A percentile compares a stretch with the other conserved stretches of the same genome.
Conservation (phyloP, 2,888 invertebrate species). For the Didymodactylos carnosus region DNA sequence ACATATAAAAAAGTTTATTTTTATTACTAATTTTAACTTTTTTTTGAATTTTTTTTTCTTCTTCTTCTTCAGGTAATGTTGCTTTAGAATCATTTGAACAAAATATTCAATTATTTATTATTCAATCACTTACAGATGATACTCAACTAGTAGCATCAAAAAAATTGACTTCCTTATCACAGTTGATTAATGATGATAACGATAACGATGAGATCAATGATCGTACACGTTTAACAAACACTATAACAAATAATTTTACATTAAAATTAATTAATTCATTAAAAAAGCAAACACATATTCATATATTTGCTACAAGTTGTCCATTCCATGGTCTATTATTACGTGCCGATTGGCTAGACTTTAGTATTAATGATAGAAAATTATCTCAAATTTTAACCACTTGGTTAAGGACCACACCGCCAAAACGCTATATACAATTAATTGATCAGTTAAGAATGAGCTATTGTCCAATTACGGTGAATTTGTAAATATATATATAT, state of each 20-base stretch:
- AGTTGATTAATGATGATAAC: too few relatives aligned
- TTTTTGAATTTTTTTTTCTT: too few relatives aligned
- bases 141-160: slow-evolving; percentile 1
- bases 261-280: neutral
- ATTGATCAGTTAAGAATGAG: too few relatives aligned
- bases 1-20: too few relatives aligned
- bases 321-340: neutral
- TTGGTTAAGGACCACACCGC: neutral
- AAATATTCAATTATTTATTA: neutral
- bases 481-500: too few relatives aligned
- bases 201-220: neutral
- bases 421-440: neutral
- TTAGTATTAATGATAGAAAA: neutral
- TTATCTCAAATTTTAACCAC: neutral
- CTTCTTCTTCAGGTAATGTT: too few relatives aligned
- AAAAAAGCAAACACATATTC: neutral
- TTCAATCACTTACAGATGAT: slow-evolving; percentile 7
- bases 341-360: neutral
- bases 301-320: neutral
- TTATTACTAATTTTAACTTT: too few relatives aligned
- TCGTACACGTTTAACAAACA: too few relatives aligned
- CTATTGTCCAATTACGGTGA: too few relatives aligned
- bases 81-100: neutral
- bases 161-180: too few relatives aligned
- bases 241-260: neutral